Evolutionary conservation across 2,797 vertebrate genomes (phyloP).

Genomic region (Phoeniculus purpureus): DNA sequence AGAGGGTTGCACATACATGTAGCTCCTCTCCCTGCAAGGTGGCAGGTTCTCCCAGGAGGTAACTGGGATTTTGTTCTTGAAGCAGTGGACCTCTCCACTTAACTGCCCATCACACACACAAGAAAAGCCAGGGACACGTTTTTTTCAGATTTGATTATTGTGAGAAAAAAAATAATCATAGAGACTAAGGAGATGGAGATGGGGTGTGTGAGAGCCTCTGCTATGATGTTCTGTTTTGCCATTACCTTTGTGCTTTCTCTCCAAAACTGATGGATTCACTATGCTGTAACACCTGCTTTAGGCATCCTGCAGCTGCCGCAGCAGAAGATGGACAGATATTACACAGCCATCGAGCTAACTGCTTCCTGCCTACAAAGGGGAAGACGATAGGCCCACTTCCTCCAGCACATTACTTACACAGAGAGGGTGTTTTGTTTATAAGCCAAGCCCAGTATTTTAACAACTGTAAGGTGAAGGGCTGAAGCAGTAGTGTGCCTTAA

Average conservation of each 20-base stretch:
- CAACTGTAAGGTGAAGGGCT: constrained; percentile 59
- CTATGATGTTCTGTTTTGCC: not conserved
- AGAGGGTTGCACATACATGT: constrained; percentile 37
- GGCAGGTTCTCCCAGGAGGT: not conserved
- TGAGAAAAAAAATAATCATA: not conserved
- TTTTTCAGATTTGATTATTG: not conserved
- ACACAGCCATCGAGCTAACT: not conserved
- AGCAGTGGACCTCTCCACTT: not conserved
- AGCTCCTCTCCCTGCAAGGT: not conserved
- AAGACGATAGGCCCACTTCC: not conserved
- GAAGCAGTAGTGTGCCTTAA: constrained; percentile 68
- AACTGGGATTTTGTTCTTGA: constrained; percentile 38
- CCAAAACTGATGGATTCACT: constrained; percentile 33
- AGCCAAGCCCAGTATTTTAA: constrained; percentile 49
- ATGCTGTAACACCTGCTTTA: constrained; percentile 20
- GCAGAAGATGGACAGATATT: constrained; percentile 19
- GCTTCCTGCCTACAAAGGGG: not conserved
- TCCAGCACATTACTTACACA: constrained; percentile 7
- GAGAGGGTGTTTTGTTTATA: constrained; percentile 41
- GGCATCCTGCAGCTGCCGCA: constrained; percentile 4
- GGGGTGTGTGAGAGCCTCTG: not conserved
- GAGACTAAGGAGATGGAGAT: not conserved
- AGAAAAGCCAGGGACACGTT: not conserved
- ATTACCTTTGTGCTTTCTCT: not conserved
- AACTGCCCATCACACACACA: not conserved